Percentiles rank a stretch among this genome's conserved stretches.
These are phyloP conservation scores for Hyppa rectilinea DNA, from an alignment of 2,888 invertebrate genomes.

Conservation along the genomic window DNA sequence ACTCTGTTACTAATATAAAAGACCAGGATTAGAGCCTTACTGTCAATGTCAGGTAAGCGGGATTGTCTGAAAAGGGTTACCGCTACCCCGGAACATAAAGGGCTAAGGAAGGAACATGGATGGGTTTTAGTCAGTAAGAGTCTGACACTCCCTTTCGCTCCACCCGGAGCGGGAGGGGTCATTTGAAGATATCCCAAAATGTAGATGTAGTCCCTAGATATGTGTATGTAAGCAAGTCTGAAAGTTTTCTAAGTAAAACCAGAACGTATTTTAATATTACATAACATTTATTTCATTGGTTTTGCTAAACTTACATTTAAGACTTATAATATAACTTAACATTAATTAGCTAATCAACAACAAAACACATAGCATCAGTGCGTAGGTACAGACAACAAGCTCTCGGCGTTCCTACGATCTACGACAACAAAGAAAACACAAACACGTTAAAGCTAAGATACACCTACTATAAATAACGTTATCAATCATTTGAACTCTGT, in stretches of 20 bases:
- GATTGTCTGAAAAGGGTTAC: too few relatives aligned
- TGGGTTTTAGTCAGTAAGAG: too few relatives aligned
- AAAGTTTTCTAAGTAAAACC: conserved; percentile 42
- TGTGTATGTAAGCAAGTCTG: background rate
- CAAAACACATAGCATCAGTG: conserved; percentile 82
- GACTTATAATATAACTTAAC: conserved; percentile 62
- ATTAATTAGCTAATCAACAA: conserved; percentile 77
- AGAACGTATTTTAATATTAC: conserved; percentile 53
- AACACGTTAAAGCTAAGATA: conserved; percentile 72
- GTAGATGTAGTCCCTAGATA: too few relatives aligned
- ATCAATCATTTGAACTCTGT: conserved; percentile 31
- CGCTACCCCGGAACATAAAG: too few relatives aligned
- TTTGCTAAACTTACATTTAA: conserved; percentile 70
- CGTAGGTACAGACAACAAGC: conserved; percentile 70
- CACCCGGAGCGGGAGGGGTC: too few relatives aligned
- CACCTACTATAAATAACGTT: conserved; percentile 50
- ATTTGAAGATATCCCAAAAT: too few relatives aligned
- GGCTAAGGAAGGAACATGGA: too few relatives aligned
- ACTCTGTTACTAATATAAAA: too few relatives aligned
- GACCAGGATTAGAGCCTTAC: too few relatives aligned
- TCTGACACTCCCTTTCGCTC: too few relatives aligned
- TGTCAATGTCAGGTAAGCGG: too few relatives aligned
- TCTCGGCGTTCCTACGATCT: conserved; percentile 45
- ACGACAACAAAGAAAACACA: conserved; percentile 62
- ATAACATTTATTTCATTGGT: conserved; percentile 84